Conservation (phyloP, 2,113 vertebrate species). For the Scalopus aquaticus region DNA sequence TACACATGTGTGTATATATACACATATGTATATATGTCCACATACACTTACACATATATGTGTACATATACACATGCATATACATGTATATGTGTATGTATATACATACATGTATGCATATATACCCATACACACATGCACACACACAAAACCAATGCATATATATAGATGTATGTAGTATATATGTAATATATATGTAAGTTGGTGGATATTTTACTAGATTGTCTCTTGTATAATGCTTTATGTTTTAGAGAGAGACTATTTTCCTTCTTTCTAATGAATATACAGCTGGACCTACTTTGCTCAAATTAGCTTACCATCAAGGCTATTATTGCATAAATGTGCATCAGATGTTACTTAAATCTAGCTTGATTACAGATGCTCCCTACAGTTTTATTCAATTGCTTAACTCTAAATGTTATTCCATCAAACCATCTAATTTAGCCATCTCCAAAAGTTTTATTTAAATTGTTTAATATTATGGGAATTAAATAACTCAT, state of each 20-base stretch:
- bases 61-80: no score
- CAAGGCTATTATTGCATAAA: constrained; percentile 76
- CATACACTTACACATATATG: no score
- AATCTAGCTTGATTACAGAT: constrained; percentile 59
- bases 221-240: constrained; percentile 56
- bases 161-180: no score
- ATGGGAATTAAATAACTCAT: not conserved
- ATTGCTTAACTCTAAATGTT: constrained; percentile 74
- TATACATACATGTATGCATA: no score
- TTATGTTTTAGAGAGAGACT: constrained; percentile 39
- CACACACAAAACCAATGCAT: no score
- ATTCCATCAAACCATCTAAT: constrained; percentile 47
- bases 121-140: no score
- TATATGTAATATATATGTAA: not conserved
- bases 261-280: constrained; percentile 60
- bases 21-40: no score
- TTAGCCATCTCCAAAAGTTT: not conserved
- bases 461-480: constrained; percentile 3
- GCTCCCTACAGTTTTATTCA: constrained; percentile 69
- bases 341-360: constrained; percentile 78
- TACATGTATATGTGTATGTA: no score
- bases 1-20: no score
- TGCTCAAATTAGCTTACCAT: constrained; percentile 66
- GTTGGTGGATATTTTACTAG: constrained; percentile 34
- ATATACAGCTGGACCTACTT: constrained; percentile 74